Conservation (phyloP, 1,140 invertebrate genomes). For the Triops longicaudatus region DNA sequence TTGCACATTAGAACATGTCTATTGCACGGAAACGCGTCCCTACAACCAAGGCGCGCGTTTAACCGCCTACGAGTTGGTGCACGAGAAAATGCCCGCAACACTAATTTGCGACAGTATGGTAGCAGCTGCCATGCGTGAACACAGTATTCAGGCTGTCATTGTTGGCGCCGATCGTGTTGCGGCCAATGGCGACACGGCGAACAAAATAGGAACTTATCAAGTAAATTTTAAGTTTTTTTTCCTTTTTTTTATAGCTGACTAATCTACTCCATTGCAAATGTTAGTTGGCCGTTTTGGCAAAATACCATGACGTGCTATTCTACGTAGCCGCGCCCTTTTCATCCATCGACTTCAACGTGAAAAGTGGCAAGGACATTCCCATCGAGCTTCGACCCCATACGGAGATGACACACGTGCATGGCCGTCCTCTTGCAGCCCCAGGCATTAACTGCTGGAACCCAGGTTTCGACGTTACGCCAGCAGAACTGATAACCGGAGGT, state of each 20-base stretch:
- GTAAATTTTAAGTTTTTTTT: too few species aligned
- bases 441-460: slow-evolving; percentile 96
- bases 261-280: slow-evolving; percentile 22
- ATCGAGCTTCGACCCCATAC: slow-evolving; percentile 86
- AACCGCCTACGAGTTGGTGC: slow-evolving; percentile 89
- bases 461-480: slow-evolving; percentile 97
- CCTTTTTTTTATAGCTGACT: too few species aligned
- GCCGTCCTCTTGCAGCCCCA: slow-evolving; percentile 70
- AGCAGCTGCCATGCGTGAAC: slow-evolving; percentile 75
- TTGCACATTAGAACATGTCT: slow-evolving; percentile 61
- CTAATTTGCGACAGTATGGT: slow-evolving; percentile 94
- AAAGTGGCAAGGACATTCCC: slow-evolving; percentile 72
- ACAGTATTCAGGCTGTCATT: slow-evolving; percentile 65
- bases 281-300: slow-evolving; percentile 81
- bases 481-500: slow-evolving; percentile 76
- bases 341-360: slow-evolving; percentile 75
- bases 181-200: slow-evolving; percentile 95
- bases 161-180: slow-evolving; percentile 87
- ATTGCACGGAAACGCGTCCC: slow-evolving; percentile 93
- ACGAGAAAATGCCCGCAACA: slow-evolving; percentile 86
- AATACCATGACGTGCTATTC: slow-evolving; percentile 86
- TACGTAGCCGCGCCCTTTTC: slow-evolving; percentile 90
- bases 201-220: slow-evolving; percentile 98
- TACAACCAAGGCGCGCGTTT: slow-evolving; percentile 94
- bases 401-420: slow-evolving; percentile 83